These are phyloP conservation scores for Euphonia xanthogaster DNA, from an alignment of 2,797 vertebrate species.

Conservation along the genomic window DNA sequence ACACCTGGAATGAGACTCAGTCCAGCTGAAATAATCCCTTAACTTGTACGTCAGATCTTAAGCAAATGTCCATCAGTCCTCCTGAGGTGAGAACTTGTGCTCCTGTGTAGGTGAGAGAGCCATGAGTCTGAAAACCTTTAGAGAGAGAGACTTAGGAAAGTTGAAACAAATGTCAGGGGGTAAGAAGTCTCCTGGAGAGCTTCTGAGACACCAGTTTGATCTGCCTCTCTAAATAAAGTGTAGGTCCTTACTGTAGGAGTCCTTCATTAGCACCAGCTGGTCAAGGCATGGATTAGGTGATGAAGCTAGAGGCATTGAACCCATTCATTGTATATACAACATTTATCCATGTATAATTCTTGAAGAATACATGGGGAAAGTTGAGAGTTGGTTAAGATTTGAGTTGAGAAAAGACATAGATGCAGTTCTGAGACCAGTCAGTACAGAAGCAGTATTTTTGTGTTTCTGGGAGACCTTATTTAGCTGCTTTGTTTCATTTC, in stretches of 20 bases:
- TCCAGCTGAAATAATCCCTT: background rate
- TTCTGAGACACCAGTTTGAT: background rate
- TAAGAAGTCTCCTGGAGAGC: background rate
- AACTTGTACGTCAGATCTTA: background rate
- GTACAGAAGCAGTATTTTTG: background rate
- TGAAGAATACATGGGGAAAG: background rate
- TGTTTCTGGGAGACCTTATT: background rate
- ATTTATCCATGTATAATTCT: background rate
- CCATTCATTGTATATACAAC: background rate
- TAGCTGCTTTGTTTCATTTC: background rate
- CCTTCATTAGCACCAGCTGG: background rate
- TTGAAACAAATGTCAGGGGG: background rate
- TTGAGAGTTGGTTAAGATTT: background rate
- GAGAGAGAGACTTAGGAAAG: background rate
- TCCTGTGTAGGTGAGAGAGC: background rate
- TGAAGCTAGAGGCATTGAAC: background rate
- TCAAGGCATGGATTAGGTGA: background rate
- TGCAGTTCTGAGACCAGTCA: background rate
- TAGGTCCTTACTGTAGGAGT: background rate
- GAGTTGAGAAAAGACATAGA: background rate
- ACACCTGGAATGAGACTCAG: background rate
- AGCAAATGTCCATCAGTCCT: background rate
- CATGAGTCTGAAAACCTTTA: background rate
- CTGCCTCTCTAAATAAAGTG: accelerated
- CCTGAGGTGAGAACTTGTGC: background rate